Conservation (phyloP, 1,140 invertebrate species). For the Brachionus paranguensis region DNA sequence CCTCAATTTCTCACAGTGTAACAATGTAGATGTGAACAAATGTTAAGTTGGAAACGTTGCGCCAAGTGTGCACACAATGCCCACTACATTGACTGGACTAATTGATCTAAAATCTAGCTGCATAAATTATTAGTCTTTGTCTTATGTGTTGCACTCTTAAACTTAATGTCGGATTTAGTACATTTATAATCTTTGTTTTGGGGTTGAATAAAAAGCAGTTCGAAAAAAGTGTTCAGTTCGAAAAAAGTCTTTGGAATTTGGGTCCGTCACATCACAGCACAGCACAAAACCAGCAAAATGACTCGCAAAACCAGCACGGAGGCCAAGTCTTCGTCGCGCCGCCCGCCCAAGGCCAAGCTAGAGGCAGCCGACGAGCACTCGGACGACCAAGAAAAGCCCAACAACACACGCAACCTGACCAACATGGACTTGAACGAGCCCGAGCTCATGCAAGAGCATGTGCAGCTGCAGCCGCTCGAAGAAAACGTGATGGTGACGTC, state of each 20-base stretch:
- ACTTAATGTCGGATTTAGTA: conserved; percentile 21
- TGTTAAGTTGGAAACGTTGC: not conserved
- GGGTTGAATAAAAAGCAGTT: not conserved
- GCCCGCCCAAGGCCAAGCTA: not conserved
- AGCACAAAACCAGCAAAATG: too few species aligned
- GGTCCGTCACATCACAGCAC: too few species aligned
- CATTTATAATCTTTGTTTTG: not conserved
- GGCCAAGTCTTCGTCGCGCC: not conserved
- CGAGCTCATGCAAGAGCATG: not conserved
- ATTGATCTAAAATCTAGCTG: not conserved
- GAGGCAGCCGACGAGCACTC: not conserved
- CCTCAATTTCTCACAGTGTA: too few species aligned
- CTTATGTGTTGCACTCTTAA: not conserved
- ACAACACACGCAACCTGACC: not conserved
- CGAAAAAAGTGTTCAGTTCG: not conserved
- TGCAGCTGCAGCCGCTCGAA: not conserved
- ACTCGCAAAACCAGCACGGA: not conserved
- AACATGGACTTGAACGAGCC: not conserved
- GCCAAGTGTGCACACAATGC: not conserved
- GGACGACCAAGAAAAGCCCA: not conserved
- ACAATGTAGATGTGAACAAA: too few species aligned
- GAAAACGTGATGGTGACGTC: not conserved
- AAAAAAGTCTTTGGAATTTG: not conserved
- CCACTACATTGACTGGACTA: not conserved
- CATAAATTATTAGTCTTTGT: conserved; percentile 36